phyloP scores from a whole-genome alignment of 2,888 invertebrate genomes.

The Pocota personata region DNA sequence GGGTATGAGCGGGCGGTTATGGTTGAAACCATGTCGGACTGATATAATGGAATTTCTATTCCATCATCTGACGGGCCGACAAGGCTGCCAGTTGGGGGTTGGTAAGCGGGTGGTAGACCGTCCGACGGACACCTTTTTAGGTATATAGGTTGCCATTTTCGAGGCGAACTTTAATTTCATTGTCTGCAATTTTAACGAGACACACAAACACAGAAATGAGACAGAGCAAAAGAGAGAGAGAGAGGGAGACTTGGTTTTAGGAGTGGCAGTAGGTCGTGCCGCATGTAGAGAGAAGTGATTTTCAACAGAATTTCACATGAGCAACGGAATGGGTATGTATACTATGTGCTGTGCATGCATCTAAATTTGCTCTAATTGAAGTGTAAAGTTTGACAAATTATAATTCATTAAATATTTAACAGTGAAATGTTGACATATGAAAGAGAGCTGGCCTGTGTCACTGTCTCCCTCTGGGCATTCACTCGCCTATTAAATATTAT shows the following conservation, averaged over 20 bases:
- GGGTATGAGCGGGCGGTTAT: not conserved
- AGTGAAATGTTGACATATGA: conserved; percentile 55
- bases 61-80: conserved; percentile 55
- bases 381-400: conserved; percentile 72
- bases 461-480: not conserved
- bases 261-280: conserved; percentile 69
- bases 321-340: not conserved
- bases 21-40: conserved; percentile 61
- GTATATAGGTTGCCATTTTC: conserved; percentile 60
- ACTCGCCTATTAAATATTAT: not conserved
- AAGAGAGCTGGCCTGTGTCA: not conserved
- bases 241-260: conserved; percentile 33
- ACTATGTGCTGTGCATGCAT: conserved; percentile 31
- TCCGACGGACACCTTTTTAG: conserved; percentile 61
- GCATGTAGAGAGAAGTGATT: conserved; percentile 51
- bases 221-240: conserved; percentile 1
- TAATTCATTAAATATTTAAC: conserved; percentile 66
- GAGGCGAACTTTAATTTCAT: conserved; percentile 72
- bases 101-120: conserved; percentile 62
- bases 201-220: conserved; percentile 22
- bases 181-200: conserved; percentile 70
- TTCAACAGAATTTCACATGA: conserved; percentile 51
- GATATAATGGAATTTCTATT: conserved; percentile 71
- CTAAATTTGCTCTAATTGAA: conserved; percentile 68
- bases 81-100: conserved; percentile 9